Conservation (phyloP, 2,888 invertebrate genomes). For the Drosophila siamana region DNA sequence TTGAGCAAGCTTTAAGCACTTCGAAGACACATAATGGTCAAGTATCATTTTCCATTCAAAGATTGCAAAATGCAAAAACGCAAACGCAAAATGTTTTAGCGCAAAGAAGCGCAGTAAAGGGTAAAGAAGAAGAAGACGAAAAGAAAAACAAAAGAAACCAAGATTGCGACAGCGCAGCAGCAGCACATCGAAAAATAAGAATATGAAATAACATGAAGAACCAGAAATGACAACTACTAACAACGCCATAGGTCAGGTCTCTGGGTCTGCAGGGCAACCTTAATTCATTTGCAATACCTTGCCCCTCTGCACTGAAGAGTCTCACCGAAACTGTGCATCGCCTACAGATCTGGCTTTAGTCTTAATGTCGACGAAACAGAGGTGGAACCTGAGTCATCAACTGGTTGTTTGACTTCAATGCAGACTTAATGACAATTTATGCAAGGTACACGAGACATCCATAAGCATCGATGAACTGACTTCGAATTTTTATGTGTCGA, state of each 20-base stretch:
- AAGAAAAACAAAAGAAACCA: slow-evolving; percentile 10
- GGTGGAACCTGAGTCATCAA: slow-evolving; percentile 18
- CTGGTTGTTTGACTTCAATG: slow-evolving; percentile 14
- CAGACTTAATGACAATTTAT: not conserved
- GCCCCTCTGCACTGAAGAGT: not conserved
- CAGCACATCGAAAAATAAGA: slow-evolving; percentile 6
- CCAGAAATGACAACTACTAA: slow-evolving; percentile 31
- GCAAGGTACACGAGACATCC: not conserved
- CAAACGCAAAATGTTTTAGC: slow-evolving; percentile 36
- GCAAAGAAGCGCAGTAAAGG: slow-evolving; percentile 25
- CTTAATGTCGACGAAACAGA: slow-evolving; percentile 13
- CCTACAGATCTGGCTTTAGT: slow-evolving; percentile 9
- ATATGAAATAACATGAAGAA: slow-evolving; percentile 35
- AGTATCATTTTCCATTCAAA: slow-evolving; percentile 30
- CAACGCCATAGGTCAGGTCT: slow-evolving; percentile 73
- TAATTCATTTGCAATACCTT: slow-evolving; percentile 38
- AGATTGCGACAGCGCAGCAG: slow-evolving; percentile 8
- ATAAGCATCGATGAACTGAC: too few relatives aligned
- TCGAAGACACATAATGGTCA: not conserved
- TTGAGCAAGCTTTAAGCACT: not conserved
- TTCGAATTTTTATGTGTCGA: too few relatives aligned
- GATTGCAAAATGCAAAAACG: slow-evolving; percentile 44
- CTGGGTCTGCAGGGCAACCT: slow-evolving; percentile 65
- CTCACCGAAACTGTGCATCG: slow-evolving; percentile 5
- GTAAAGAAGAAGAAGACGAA: slow-evolving; percentile 10